Evolutionary conservation across 2,113 vertebrate genomes (phyloP).

Genomic region (Aphyosemion australe): DNA sequence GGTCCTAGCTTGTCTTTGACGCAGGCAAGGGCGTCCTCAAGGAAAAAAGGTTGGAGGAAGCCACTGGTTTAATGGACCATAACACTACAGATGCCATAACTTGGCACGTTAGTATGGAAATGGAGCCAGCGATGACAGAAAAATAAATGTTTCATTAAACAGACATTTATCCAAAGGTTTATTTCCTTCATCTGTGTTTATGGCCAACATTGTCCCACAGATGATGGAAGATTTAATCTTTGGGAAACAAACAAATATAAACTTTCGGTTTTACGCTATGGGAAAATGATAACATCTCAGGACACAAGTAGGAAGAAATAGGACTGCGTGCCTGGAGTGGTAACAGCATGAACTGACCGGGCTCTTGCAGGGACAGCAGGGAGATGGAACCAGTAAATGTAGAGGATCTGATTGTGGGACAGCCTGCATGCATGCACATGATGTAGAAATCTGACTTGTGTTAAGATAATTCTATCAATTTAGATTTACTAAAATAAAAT

Average conservation of each 20-base stretch:
- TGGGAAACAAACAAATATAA: slow-evolving; percentile 69
- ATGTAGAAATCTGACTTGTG: neutral
- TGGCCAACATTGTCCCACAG: slow-evolving; percentile 54
- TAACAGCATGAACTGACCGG: slow-evolving; percentile 34
- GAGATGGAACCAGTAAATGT: neutral
- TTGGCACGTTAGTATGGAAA: slow-evolving; percentile 25
- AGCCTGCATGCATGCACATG: neutral
- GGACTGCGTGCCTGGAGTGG: slow-evolving; percentile 56
- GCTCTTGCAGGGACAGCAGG: slow-evolving; percentile 1
- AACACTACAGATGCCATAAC: slow-evolving; percentile 40
- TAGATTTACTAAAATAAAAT: neutral
- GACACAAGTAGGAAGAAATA: slow-evolving; percentile 48
- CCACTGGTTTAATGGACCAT: neutral
- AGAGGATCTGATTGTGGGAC: neutral
- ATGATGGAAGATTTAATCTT: slow-evolving; percentile 67
- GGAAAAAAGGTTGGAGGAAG: no score
- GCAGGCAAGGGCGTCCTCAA: no score
- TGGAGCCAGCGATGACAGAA: slow-evolving; percentile 25
- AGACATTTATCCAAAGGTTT: slow-evolving; percentile 44
- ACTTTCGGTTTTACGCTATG: slow-evolving; percentile 55
- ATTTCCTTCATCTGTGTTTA: slow-evolving; percentile 60
- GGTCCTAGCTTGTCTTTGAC: no score
- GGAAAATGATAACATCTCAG: slow-evolving; percentile 58
- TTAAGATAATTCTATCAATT: neutral
- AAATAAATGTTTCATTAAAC: slow-evolving; percentile 45